Evolutionary conservation across 2,888 invertebrate species (phyloP).

Genomic region (Nesidiocoris tenuis): DNA sequence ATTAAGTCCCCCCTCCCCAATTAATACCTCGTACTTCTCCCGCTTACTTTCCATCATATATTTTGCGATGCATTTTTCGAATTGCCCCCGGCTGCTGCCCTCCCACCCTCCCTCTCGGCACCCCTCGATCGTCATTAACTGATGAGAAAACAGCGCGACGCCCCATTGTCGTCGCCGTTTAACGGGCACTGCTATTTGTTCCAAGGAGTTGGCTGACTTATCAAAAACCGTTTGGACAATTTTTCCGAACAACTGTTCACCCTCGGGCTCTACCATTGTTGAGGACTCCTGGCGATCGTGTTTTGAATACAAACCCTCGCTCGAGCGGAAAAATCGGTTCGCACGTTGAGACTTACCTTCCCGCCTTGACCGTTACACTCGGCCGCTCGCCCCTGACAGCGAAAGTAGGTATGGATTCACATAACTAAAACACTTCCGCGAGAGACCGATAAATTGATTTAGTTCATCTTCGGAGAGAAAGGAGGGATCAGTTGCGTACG

Average conservation of each 20-base stretch:
- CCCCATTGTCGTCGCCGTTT: constrained; percentile 25
- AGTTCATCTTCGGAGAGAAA: too few relatives aligned
- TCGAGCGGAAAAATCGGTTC: constrained; percentile 39
- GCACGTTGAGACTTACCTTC: constrained; percentile 11
- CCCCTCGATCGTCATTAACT: constrained; percentile 24
- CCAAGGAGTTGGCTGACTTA: constrained; percentile 34
- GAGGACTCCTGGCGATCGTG: constrained; percentile 30
- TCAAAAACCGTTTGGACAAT: constrained; percentile 33
- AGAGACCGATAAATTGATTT: too few relatives aligned
- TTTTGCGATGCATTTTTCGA: neutral
- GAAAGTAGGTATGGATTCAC: too few relatives aligned
- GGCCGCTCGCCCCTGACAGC: constrained; percentile 3
- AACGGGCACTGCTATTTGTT: neutral
- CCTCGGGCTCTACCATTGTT: constrained; percentile 11
- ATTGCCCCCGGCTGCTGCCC: constrained; percentile 2
- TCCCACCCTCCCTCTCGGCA: neutral
- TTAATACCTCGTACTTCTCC: neutral
- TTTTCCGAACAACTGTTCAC: constrained; percentile 32
- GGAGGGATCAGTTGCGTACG: too few relatives aligned
- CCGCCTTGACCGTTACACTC: constrained; percentile 24
- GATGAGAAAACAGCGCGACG: constrained; percentile 34
- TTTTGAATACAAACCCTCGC: constrained; percentile 38
- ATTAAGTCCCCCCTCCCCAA: too few relatives aligned
- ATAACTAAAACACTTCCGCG: too few relatives aligned
- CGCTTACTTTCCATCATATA: neutral